phyloP scores from a whole-genome alignment of 2,888 invertebrate species.

The Patella pellucida region DNA sequence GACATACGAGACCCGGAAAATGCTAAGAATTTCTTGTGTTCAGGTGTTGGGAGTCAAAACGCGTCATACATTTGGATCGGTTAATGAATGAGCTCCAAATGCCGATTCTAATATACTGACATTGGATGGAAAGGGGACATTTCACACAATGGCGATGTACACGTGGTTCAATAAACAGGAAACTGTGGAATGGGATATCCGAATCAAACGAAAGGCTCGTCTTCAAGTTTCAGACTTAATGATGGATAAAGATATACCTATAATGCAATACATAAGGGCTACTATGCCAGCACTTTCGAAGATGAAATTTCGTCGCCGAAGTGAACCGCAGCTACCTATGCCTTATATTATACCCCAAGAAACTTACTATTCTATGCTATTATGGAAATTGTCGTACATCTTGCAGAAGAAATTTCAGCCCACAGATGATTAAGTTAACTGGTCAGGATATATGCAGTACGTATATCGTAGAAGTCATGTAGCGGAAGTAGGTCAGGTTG shows the following conservation, averaged over 20 bases:
- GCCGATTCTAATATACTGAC: neutral
- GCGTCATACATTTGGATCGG: constrained; percentile 8
- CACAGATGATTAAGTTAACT: neutral
- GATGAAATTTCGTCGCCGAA: too few species aligned
- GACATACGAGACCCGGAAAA: neutral
- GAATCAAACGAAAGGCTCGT: neutral
- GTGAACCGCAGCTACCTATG: too few species aligned
- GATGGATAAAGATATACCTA: neutral
- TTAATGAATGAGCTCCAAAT: constrained; percentile 3
- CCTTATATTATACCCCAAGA: too few species aligned
- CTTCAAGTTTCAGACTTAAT: neutral
- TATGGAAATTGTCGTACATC: too few species aligned
- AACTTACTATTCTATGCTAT: too few species aligned
- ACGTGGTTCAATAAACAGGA: too few species aligned
- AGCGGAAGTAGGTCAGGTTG: neutral
- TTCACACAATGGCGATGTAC: neutral
- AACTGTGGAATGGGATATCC: neutral
- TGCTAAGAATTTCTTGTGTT: too few species aligned
- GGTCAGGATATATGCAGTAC: constrained; percentile 11
- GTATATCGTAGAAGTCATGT: neutral
- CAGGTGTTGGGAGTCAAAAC: neutral
- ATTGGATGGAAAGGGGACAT: neutral
- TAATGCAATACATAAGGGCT: neutral
- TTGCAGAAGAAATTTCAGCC: too few species aligned
- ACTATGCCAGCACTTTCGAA: neutral